Base-by-base conservation (phyloP, 2,113 vertebrate genomes). In the Sinocyclocheilus anophthalmus region DNA sequence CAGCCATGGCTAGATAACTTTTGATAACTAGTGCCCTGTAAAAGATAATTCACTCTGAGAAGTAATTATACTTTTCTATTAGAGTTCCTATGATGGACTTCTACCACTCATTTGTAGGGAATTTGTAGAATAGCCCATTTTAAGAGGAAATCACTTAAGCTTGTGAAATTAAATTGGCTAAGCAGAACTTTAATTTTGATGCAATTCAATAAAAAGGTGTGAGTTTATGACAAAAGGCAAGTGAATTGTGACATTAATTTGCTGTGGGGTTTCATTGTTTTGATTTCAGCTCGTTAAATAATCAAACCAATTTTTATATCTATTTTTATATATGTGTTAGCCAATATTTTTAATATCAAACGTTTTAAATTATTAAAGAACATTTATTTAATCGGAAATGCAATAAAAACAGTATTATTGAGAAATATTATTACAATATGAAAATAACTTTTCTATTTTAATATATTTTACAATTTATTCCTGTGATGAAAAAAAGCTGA, bases 1-100 rank as follows among this genome's bases (percentile, higher is more conserved):
- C 78, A 76, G 85, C 76, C 81, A 75, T 30, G 61, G 85, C 84
- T 83, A 45, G 87, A 89, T 87, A 88, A 88, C 81, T 84, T 91
- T 87, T 87, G 85, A 91, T 91, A 87, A 88, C 85, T 86, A 73
- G 72, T 76, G 84, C 73, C 83, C 83, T 67, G 82, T 88, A 85
- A 88, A 88, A 87, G 87, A 88, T 90, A 72, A 91, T 91, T 91
- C 89, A 89, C 87, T 87, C 88, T 85, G 61, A 24, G 84, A 91
- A 89, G 87, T 89, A 88, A 88, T 90, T 88, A 86, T 53, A 78
- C 65, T 70, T 81, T 77, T 87, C 83, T 80, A 87, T 89, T 90
- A 88, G 53, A 76, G 76, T 84, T 78, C 79, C 84, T 18, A 77
- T 88, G 85, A 90, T 81, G 39, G 88, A 88, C 87, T 76, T 87